Evolutionary conservation across 2,797 vertebrate genomes (phyloP).

Genomic region (Hoplostethus mediterraneus): DNA sequence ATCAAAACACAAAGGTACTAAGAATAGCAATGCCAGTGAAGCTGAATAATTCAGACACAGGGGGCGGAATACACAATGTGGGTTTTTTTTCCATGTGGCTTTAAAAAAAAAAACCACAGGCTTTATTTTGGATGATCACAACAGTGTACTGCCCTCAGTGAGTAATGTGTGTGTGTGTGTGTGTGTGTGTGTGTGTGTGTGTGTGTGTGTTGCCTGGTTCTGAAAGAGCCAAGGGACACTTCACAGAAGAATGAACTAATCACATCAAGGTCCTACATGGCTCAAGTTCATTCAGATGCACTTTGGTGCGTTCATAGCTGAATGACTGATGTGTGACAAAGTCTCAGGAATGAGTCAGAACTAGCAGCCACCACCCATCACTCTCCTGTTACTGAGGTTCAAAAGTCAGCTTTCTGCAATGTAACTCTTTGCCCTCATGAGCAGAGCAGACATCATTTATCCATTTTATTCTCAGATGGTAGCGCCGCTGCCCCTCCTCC

Average conservation of each 20-base stretch:
- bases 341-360: slow-evolving; percentile 22
- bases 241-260: slow-evolving; percentile 45
- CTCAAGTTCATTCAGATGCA: slow-evolving; percentile 36
- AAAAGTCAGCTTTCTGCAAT: slow-evolving; percentile 14
- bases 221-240: slow-evolving; percentile 27
- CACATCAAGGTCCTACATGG: slow-evolving; percentile 14
- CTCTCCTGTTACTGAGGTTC: neutral
- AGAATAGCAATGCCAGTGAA: slow-evolving; percentile 73
- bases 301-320: slow-evolving; percentile 20
- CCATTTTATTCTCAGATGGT: slow-evolving; percentile 26
- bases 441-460: slow-evolving; percentile 17
- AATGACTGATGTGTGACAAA: slow-evolving; percentile 27
- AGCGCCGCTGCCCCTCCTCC: slow-evolving; percentile 8
- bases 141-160: slow-evolving; percentile 18
- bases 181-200: neutral
- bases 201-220: neutral
- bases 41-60: slow-evolving; percentile 76
- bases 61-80: slow-evolving; percentile 67
- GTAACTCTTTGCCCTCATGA: slow-evolving; percentile 7
- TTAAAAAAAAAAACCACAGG: slow-evolving; percentile 18
- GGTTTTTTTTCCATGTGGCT: slow-evolving; percentile 41
- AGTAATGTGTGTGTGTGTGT: slow-evolving; percentile 25
- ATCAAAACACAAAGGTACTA: slow-evolving; percentile 65
- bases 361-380: slow-evolving; percentile 19
- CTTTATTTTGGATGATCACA: slow-evolving; percentile 38